Evolutionary conservation across 1,140 invertebrate genomes (phyloP).

Genomic region (Heliconius eleuchia): DNA sequence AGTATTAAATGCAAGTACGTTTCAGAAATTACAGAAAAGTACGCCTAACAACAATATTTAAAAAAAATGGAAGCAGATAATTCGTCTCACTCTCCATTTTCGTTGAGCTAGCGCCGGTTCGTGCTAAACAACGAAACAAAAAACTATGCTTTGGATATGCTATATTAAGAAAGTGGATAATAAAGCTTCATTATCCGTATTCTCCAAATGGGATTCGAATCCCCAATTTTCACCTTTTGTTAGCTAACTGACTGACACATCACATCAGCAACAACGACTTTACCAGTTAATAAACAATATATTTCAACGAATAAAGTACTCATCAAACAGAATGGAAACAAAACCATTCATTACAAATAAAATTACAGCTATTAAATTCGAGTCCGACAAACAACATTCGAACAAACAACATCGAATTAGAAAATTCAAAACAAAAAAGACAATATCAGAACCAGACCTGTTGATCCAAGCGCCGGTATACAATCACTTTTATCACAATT

Average conservation of each 20-base stretch:
- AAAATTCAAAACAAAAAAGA: constrained; percentile 27
- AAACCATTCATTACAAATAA: neutral
- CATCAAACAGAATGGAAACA: neutral
- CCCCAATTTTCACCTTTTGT: neutral
- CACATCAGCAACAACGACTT: neutral
- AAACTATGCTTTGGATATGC: no score
- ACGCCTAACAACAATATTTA: no score
- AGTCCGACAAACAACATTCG: neutral
- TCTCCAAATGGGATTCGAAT: neutral
- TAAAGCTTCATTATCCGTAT: no score
- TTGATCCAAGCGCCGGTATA: constrained; percentile 45
- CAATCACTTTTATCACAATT: constrained; percentile 32
- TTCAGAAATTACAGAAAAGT: no score
- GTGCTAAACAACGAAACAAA: no score
- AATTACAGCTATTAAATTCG: neutral
- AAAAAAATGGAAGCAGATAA: no score
- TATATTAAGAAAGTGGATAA: no score
- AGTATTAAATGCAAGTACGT: no score
- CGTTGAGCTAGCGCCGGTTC: no score
- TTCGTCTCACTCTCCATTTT: no score
- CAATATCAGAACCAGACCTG: constrained; percentile 57
- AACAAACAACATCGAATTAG: constrained; percentile 6
- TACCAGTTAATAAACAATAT: neutral
- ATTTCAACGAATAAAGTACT: neutral
- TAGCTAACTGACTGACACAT: neutral